These are phyloP conservation scores for Numida meleagris DNA, from an alignment of 2,113 vertebrate genomes.

Conservation along the genomic window DNA sequence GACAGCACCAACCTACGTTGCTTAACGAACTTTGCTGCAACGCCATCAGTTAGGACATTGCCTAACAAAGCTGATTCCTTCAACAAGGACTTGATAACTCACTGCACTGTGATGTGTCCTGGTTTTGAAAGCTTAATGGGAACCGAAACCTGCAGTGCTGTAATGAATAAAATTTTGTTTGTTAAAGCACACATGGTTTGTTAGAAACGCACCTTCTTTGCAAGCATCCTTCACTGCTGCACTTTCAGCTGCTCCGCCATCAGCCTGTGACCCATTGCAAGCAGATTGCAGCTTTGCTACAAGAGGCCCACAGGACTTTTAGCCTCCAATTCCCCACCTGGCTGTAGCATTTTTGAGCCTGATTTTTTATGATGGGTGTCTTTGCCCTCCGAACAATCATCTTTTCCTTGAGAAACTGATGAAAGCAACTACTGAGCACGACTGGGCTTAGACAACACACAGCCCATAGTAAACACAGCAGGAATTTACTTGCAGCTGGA, in stretches of 20 bases:
- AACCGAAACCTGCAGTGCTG: not conserved
- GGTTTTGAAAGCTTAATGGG: not conserved
- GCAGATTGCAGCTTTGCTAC: accelerated
- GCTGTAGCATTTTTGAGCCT: no score
- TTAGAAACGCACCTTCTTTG: not conserved
- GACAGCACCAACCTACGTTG: not conserved
- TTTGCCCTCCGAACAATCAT: not conserved
- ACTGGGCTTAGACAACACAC: not conserved
- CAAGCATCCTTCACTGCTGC: not conserved
- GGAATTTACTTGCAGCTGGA: not conserved
- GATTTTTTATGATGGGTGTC: not conserved
- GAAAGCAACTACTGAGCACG: not conserved
- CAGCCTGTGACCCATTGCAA: not conserved
- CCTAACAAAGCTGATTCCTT: not conserved
- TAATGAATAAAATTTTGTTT: not conserved
- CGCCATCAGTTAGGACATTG: not conserved
- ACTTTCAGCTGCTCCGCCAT: not conserved
- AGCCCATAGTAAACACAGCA: not conserved
- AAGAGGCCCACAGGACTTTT: not conserved
- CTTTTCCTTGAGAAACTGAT: not conserved
- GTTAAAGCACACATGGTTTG: not conserved
- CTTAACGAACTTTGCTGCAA: not conserved
- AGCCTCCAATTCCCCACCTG: not conserved
- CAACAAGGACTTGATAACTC: not conserved
- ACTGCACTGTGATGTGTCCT: not conserved